Evolutionary conservation across 2,888 invertebrate species (phyloP).

Genomic region (Lampropteryx suffumata): DNA sequence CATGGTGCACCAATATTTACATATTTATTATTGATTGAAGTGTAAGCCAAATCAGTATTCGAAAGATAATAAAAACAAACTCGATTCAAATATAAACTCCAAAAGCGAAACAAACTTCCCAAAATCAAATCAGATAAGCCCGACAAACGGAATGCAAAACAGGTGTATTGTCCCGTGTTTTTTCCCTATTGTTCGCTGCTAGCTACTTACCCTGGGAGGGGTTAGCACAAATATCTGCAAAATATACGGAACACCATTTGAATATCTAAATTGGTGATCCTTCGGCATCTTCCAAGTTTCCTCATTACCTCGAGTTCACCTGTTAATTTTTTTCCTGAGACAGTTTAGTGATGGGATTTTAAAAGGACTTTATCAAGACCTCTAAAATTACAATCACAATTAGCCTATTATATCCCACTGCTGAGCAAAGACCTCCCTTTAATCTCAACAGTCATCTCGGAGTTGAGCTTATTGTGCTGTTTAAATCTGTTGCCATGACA

Average conservation of each 20-base stretch:
- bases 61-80: slow-evolving; percentile 20
- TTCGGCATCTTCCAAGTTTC: slow-evolving; percentile 65
- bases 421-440: too few relatives aligned
- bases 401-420: too few relatives aligned
- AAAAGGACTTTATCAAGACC: too few relatives aligned
- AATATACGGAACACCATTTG: slow-evolving; percentile 73
- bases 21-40: not conserved
- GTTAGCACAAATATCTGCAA: slow-evolving; percentile 47
- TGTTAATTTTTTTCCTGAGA: slow-evolving; percentile 63
- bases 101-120: slow-evolving; percentile 16
- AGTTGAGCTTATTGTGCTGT: too few relatives aligned
- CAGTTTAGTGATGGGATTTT: slow-evolving; percentile 28
- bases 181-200: slow-evolving; percentile 23
- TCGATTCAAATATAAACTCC: slow-evolving; percentile 19
- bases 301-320: slow-evolving; percentile 72
- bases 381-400: too few relatives aligned
- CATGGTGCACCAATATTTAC: too few relatives aligned
- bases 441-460: too few relatives aligned
- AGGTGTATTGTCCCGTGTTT: slow-evolving; percentile 24
- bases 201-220: slow-evolving; percentile 27
- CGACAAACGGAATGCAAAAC: slow-evolving; percentile 26
- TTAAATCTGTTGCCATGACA: too few relatives aligned
- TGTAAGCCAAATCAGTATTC: not conserved
- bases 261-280: slow-evolving; percentile 81
- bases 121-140: slow-evolving; percentile 28